phyloP scores from a whole-genome alignment of 1,140 invertebrate species.

The Subanguina moxae region DNA sequence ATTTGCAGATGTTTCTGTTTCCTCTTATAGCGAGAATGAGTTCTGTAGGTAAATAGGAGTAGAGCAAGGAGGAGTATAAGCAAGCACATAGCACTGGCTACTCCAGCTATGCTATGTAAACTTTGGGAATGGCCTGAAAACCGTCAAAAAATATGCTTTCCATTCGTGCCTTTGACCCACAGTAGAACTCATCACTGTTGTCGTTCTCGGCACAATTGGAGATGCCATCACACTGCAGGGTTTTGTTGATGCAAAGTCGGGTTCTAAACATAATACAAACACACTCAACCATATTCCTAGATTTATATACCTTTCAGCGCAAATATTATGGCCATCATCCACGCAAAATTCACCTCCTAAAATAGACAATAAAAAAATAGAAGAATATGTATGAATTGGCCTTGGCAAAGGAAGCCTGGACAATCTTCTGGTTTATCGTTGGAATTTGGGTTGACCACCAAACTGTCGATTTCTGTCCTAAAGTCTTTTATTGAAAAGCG shows the following conservation, averaged over 20 bases:
- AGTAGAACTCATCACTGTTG: conserved; percentile 44
- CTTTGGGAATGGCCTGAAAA: not conserved
- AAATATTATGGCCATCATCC: conserved; percentile 44
- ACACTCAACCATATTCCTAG: not conserved
- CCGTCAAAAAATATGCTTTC: not conserved
- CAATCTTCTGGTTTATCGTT: not conserved
- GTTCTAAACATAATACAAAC: not conserved
- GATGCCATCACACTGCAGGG: conserved; percentile 40
- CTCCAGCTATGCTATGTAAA: not conserved
- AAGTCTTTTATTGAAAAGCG: too few relatives aligned
- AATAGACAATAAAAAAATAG: not conserved
- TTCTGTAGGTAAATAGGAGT: not conserved
- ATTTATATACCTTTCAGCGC: conserved; percentile 27
- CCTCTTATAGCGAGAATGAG: not conserved
- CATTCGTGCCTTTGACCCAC: conserved; percentile 17
- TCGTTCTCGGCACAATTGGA: conserved; percentile 48
- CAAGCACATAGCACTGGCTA: not conserved
- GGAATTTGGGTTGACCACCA: conserved; percentile 1
- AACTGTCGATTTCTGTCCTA: conserved; percentile 37
- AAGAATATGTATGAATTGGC: not conserved
- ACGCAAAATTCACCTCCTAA: conserved; percentile 43
- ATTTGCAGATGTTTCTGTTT: not conserved
- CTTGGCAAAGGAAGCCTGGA: conserved; percentile 6
- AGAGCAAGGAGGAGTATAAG: not conserved
- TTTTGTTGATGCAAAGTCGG: conserved; percentile 44